Evolutionary conservation across 2,797 vertebrate species (phyloP).

Genomic region (Gymnothorax javanicus): DNA sequence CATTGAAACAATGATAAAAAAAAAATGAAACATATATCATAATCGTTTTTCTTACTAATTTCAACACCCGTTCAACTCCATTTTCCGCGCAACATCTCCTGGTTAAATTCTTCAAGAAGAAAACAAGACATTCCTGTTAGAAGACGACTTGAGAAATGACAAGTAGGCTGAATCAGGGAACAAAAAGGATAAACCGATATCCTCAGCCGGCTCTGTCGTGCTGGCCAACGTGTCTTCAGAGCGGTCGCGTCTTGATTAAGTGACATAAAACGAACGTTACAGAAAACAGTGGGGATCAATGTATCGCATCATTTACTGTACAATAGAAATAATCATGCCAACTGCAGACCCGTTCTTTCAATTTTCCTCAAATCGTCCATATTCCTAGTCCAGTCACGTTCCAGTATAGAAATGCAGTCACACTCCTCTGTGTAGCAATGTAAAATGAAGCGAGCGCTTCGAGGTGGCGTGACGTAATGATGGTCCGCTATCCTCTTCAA

Average conservation of each 20-base stretch:
- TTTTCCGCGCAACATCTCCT: constrained; percentile 48
- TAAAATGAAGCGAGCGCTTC: constrained; percentile 21
- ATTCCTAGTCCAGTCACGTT: constrained; percentile 15
- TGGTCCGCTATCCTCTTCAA: constrained; percentile 56
- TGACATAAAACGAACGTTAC: constrained; percentile 37
- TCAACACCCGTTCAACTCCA: constrained; percentile 49
- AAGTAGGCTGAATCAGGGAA: background rate
- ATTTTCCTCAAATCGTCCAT: background rate
- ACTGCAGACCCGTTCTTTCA: background rate
- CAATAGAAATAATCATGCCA: background rate
- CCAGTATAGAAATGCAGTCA: background rate
- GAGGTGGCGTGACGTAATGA: constrained; percentile 58
- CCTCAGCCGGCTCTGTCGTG: constrained; percentile 24
- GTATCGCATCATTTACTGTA: constrained; percentile 29
- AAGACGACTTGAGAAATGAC: background rate
- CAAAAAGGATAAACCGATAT: constrained; percentile 23
- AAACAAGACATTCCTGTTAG: constrained; percentile 17
- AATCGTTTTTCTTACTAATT: constrained; percentile 46
- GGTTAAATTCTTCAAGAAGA: constrained; percentile 2
- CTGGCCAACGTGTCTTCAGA: constrained; percentile 46
- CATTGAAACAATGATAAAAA: constrained; percentile 21
- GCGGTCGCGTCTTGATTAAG: constrained; percentile 38
- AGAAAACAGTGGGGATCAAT: constrained; percentile 35
- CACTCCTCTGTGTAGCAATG: constrained; percentile 21
- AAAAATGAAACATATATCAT: constrained; percentile 36